A percentile compares a stretch with the other conserved stretches of the same genome.
Conservation (phyloP, 2,113 vertebrate species). For the Ictalurus furcatus region DNA sequence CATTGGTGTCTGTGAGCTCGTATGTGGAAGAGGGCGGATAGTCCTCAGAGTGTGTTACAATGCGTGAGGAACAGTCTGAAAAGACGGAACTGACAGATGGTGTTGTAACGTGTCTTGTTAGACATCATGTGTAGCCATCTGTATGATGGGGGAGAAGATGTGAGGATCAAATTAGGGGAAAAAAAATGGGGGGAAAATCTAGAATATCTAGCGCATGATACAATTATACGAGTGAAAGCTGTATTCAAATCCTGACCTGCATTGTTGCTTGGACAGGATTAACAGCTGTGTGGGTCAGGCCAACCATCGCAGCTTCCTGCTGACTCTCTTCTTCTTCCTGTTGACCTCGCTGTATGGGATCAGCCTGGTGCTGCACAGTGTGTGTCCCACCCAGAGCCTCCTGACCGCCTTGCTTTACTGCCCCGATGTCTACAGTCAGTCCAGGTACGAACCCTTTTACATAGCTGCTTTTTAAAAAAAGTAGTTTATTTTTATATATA, state of each 20-base stretch:
- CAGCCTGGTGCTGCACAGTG: slow-evolving; percentile 81
- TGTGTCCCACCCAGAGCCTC: slow-evolving; percentile 79
- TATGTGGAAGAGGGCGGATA: not conserved
- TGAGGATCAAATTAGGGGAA: not conserved
- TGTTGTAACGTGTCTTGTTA: not conserved
- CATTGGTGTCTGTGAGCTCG: not conserved
- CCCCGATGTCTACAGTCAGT: slow-evolving; percentile 86
- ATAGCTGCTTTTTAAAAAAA: too few relatives aligned
- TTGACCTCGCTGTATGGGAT: slow-evolving; percentile 89
- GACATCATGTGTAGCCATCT: not conserved
- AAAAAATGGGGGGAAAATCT: not conserved
- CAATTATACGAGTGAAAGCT: not conserved
- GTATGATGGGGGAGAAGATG: not conserved
- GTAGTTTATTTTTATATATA: not conserved
- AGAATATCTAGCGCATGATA: not conserved
- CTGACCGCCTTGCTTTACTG: slow-evolving; percentile 89
- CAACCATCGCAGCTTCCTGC: slow-evolving; percentile 92
- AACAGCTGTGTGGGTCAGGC: slow-evolving; percentile 95
- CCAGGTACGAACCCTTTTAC: slow-evolving; percentile 78
- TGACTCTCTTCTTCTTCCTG: slow-evolving; percentile 88
- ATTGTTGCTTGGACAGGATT: slow-evolving; percentile 79
- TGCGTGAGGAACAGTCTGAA: too few relatives aligned
- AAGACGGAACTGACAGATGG: too few relatives aligned
- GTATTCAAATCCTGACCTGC: not conserved
- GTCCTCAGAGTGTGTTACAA: not conserved